phyloP scores from a whole-genome alignment of 2,888 invertebrate genomes.

The Cephalotes varians region DNA sequence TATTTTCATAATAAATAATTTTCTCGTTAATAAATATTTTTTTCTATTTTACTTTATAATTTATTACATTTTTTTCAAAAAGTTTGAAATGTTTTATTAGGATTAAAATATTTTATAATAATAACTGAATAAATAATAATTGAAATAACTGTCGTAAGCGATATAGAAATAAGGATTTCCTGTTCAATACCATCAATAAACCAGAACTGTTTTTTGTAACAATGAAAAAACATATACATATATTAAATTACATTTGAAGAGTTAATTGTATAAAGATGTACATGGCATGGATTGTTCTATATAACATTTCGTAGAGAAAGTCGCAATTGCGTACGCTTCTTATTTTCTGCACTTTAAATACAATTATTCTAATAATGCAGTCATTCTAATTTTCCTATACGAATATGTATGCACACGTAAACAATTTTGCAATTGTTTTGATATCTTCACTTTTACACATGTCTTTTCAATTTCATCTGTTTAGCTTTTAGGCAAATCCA shows the following conservation, averaged over 20 bases:
- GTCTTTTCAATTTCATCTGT: not conserved
- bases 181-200: not conserved
- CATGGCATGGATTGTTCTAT: not conserved
- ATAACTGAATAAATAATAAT: no score
- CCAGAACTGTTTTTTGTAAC: not conserved
- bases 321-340: conserved; percentile 14
- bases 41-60: not conserved
- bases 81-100: not conserved
- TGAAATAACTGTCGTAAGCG: not conserved
- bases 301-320: not conserved
- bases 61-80: not conserved
- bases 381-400: not conserved
- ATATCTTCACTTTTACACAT: not conserved
- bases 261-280: not conserved
- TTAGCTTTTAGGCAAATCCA: not conserved
- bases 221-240: no score
- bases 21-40: not conserved
- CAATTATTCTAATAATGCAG: not conserved
- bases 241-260: not conserved
- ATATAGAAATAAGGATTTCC: not conserved
- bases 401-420: not conserved
- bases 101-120: not conserved
- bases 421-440: not conserved
- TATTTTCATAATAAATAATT: not conserved
- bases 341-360: not conserved